Evolutionary conservation across 2,113 vertebrate species (phyloP).

Genomic region (Notothenia rossii): DNA sequence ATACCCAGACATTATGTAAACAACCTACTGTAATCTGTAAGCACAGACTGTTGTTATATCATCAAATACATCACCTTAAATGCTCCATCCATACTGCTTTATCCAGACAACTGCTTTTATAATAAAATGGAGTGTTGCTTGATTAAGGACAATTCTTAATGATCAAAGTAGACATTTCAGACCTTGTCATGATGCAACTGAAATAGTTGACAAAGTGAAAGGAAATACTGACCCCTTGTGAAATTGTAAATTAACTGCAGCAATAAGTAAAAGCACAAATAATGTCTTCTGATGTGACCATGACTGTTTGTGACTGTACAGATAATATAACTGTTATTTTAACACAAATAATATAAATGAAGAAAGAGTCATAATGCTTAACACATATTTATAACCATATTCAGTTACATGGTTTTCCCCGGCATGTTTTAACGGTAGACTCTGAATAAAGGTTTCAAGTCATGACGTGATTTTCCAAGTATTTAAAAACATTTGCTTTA

Average conservation of each 20-base stretch:
- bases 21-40: no score
- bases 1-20: no score
- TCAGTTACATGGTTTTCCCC: background rate
- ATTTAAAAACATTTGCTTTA: background rate
- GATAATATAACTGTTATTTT: no score
- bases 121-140: background rate
- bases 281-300: background rate
- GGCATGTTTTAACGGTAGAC: background rate
- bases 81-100: no score
- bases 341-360: background rate
- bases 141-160: background rate
- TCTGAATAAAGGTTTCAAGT: background rate
- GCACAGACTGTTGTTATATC: no score
- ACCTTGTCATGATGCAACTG: background rate
- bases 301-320: background rate
- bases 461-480: background rate
- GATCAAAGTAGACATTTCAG: background rate
- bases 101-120: no score
- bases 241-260: conserved; percentile 36
- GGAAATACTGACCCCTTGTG: conserved; percentile 74
- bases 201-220: conserved; percentile 10
- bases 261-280: background rate
- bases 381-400: background rate
- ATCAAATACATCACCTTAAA: no score
- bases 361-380: background rate